Conservation (phyloP, 2,113 vertebrate species). For the Miniopterus natalensis region DNA sequence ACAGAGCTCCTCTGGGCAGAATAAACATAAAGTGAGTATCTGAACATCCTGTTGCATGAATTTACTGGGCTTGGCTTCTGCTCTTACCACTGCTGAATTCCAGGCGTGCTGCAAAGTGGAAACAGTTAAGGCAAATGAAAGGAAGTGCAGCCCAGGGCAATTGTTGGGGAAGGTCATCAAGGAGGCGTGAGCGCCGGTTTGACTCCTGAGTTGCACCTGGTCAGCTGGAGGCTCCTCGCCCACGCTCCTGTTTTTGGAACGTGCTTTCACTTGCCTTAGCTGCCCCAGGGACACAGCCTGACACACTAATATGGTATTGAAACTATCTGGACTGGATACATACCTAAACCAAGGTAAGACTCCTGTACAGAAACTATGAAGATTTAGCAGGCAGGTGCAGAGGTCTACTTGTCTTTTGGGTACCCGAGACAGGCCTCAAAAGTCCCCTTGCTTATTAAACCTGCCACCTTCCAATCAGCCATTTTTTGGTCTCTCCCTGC, state of each 20-base stretch:
- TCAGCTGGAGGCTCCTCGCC: neutral
- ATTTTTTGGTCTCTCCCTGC: neutral
- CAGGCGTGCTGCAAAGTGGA: neutral
- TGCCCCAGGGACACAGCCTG: neutral
- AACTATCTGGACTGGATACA: too few species aligned
- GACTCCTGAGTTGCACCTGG: neutral
- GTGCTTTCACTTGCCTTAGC: neutral
- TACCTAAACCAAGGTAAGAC: neutral
- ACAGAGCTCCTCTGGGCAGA: neutral
- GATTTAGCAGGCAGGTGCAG: neutral
- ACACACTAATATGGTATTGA: neutral
- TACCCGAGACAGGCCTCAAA: neutral
- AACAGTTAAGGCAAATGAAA: neutral
- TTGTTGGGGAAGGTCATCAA: neutral
- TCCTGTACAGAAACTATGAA: neutral
- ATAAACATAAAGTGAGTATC: neutral
- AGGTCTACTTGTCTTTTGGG: neutral
- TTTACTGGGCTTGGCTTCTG: neutral
- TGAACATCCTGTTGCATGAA: rapidly evolving
- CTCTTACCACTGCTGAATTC: neutral
- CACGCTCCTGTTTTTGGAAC: neutral
- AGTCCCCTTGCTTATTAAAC: too few species aligned
- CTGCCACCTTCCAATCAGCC: neutral
- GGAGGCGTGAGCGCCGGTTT: neutral
- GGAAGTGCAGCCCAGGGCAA: neutral